Percentiles rank a stretch among this genome's conserved stretches.
These are phyloP conservation scores for Oryzias celebensis DNA, from an alignment of 2,113 vertebrate species.

Conservation along the genomic window DNA sequence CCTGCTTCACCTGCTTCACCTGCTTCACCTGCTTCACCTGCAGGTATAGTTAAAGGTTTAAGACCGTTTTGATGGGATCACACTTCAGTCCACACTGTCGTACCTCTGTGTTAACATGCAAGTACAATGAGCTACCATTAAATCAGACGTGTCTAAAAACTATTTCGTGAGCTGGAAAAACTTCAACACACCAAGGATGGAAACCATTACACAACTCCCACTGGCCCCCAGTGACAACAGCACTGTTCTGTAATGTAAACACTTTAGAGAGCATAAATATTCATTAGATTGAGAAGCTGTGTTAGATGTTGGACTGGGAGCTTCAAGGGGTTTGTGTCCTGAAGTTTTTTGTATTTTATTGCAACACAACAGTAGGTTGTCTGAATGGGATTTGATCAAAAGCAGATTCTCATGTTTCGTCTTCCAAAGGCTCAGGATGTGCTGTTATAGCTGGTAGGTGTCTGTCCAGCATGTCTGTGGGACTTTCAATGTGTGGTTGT, in stretches of 20 bases:
- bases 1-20: neutral
- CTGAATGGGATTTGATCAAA: slow-evolving; percentile 21
- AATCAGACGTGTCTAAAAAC: slow-evolving; percentile 31
- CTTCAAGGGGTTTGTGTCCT: slow-evolving; percentile 11
- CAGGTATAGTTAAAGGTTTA: neutral
- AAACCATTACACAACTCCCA: slow-evolving; percentile 49
- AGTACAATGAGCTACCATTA: slow-evolving; percentile 1
- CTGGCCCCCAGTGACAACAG: slow-evolving; percentile 25
- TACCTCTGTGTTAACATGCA: neutral
- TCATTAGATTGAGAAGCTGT: slow-evolving; percentile 23
- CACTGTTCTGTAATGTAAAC: slow-evolving; percentile 27
- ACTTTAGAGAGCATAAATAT: slow-evolving; percentile 48
- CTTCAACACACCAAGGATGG: slow-evolving; percentile 40
- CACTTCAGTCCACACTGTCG: neutral
- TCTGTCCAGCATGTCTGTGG: slow-evolving; percentile 3
- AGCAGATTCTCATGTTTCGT: slow-evolving; percentile 23
- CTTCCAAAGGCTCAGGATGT: neutral
- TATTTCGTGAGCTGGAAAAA: slow-evolving; percentile 42
- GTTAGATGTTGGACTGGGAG: slow-evolving; percentile 25
- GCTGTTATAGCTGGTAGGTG: slow-evolving; percentile 7
- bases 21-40: neutral
- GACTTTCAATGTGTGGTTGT: slow-evolving; percentile 48
- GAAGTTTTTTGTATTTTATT: too few species aligned
- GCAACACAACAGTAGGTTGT: neutral
- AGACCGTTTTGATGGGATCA: neutral